Base-by-base conservation (phyloP, 2,888 invertebrate genomes). In the Rhagium mordax region DNA sequence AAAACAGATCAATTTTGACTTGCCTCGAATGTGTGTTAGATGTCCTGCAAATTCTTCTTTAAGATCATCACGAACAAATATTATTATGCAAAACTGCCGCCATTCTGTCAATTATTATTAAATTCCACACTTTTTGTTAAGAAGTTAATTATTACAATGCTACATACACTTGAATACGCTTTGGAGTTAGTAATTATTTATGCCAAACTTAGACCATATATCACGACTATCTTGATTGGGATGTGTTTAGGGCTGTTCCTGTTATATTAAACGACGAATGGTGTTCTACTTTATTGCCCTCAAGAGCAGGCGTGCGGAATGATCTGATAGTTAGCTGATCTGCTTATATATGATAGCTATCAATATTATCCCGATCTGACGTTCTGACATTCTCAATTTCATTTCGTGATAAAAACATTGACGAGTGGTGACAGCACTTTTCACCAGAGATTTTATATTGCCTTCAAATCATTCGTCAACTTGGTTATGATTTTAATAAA, bases 171-270 rank as follows among this genome's bases (percentile, higher is more conserved):
- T 66, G 70, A 66, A 70, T 67, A 66, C 74, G 62, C 16, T 27
- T 27, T 72, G 48, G 48, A 49, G 18, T 51, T 20, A 29, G 64
- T 75, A 75, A 75, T 75, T 75, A 75, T 75, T 75, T 72, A 75
- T 75, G 75, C 72, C 67, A 70, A 75, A 75, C 67, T 72, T 70
- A 62, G 67, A 59, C 72, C 67, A 76, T 78, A 78, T 71, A 78
- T 78, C 78, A 78, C 65, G 74, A 72, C 76, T 78, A 76, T 78
- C 78, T 78, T 71, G 76, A 78, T 78, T 74, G 75, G 75, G 76
- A 78, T 78, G 74, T 75, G 76, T 78, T 76, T 76, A 70, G 74
- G 77, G 74, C 66, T 71, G 76, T 70, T 74, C 70, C 78, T 70
- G 74, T 78, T 78, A 70, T 67, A 71, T 60, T 65, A 65, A 69